These are phyloP conservation scores for Haliclona indistincta DNA, from an alignment of 37 sponge, comb jelly and placozoan genomes.

Conservation along the genomic window DNA sequence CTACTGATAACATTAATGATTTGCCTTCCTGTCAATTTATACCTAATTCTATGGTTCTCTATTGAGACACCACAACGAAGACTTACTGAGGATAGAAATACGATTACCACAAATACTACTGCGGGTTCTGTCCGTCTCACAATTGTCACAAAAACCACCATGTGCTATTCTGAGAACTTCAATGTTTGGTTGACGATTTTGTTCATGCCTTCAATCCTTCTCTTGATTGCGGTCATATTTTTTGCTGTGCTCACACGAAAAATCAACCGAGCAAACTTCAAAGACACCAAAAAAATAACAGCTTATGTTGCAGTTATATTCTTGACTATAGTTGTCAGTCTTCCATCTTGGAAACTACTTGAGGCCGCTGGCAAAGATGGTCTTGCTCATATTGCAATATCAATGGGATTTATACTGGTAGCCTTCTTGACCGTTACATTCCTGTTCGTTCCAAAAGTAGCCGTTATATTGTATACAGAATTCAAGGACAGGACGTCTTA, in stretches of 20 bases:
- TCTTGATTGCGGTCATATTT: conserved; percentile 14
- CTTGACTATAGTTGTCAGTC: background rate
- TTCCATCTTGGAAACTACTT: background rate
- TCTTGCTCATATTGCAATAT: too few relatives aligned
- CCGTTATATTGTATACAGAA: too few relatives aligned
- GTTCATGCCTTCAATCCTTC: background rate
- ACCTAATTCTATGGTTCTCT: conserved; percentile 24
- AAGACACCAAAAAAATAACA: conserved; percentile 48
- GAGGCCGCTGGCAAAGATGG: too few relatives aligned
- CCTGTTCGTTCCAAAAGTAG: too few relatives aligned
- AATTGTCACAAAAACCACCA: background rate
- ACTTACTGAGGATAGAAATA: background rate
- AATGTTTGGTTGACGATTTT: background rate
- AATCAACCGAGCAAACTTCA: conserved; percentile 25
- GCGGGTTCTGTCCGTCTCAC: too few relatives aligned
- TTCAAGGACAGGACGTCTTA: too few relatives aligned
- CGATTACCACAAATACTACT: background rate
- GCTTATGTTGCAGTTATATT: background rate
- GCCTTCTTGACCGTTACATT: too few relatives aligned
- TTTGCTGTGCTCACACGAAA: conserved; percentile 34
- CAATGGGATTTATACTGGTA: too few relatives aligned
- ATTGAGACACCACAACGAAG: too few relatives aligned
- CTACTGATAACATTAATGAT: conserved; percentile 6
- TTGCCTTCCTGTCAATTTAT: background rate
- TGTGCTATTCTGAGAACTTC: background rate